Percentiles rank a stretch among this genome's conserved stretches.
Evolutionary conservation across 1,140 invertebrate species (phyloP).

Genomic region (Dendroctonus valens): DNA sequence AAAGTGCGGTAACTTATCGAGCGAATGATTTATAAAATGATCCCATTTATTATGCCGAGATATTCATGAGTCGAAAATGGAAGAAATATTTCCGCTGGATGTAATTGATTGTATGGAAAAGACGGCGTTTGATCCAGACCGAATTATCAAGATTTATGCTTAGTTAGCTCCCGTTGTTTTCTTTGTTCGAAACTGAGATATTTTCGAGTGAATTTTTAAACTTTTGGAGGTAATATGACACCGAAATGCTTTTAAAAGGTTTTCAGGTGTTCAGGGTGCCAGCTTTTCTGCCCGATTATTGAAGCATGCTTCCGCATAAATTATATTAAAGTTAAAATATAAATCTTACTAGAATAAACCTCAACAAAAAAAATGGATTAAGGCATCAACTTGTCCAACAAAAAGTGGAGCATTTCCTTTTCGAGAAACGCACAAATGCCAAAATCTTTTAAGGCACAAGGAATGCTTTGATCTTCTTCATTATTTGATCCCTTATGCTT

Average conservation of each 20-base stretch:
- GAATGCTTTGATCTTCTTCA: conserved; percentile 16
- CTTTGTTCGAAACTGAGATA: conserved; percentile 17
- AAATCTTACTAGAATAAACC: too few species aligned
- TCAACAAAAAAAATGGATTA: too few species aligned
- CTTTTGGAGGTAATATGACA: neutral
- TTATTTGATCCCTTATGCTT: conserved; percentile 8
- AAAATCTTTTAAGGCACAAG: conserved; percentile 1
- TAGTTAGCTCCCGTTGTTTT: conserved; percentile 37
- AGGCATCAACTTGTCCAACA: neutral
- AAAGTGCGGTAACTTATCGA: conserved; percentile 39
- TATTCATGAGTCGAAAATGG: conserved; percentile 42
- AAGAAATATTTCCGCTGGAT: conserved; percentile 39
- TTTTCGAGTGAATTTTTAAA: conserved; percentile 23
- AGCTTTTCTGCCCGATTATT: too few species aligned
- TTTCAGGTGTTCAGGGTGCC: too few species aligned
- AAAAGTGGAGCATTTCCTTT: neutral
- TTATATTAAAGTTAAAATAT: too few species aligned
- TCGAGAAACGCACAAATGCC: neutral
- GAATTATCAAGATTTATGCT: conserved; percentile 42
- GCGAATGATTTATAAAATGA: conserved; percentile 43
- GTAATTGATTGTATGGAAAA: conserved; percentile 46
- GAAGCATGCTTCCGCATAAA: too few species aligned
- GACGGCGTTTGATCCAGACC: conserved; percentile 42
- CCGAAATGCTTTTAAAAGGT: neutral
- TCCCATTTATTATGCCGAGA: conserved; percentile 41